phyloP scores from a whole-genome alignment of 2,113 vertebrate species.

The Leucopsar rothschildi region DNA sequence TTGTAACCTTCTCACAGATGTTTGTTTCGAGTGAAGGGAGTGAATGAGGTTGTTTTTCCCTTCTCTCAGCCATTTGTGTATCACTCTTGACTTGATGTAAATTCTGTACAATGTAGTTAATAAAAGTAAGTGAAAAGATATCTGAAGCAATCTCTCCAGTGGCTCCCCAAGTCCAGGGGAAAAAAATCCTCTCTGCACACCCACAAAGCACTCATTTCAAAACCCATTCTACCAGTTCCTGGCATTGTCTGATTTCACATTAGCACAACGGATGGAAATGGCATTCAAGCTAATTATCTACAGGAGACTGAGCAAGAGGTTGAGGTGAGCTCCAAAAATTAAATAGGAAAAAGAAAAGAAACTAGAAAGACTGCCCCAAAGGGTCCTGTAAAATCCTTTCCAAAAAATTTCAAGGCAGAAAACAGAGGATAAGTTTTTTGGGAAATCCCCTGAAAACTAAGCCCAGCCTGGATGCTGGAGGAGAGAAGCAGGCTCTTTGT shows the following conservation, averaged over 20 bases:
- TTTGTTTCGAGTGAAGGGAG: not conserved
- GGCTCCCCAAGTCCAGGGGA: not conserved
- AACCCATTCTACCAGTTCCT: conserved; percentile 51
- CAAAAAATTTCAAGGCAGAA: not conserved
- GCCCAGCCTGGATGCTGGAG: not conserved
- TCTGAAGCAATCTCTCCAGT: not conserved
- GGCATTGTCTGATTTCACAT: conserved; percentile 63
- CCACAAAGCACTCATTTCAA: conserved; percentile 56
- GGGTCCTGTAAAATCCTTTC: not conserved
- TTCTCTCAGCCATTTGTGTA: not conserved
- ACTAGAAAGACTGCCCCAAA: not conserved
- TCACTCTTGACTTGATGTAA: not conserved
- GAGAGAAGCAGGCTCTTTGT: not conserved
- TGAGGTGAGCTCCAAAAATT: conserved; percentile 55
- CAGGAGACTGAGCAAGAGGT: conserved; percentile 50
- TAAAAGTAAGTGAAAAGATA: not conserved
- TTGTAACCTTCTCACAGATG: not conserved
- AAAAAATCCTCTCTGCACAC: not conserved
- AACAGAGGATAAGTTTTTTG: not conserved
- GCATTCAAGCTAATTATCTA: conserved; percentile 62
- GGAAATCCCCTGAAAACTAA: not conserved
- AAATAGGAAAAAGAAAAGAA: not conserved
- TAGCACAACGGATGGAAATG: conserved; percentile 60
- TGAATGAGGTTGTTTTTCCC: accelerated
- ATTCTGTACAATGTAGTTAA: not conserved